phyloP scores from a whole-genome alignment of 2,888 invertebrate species.

The Coremacera marginata region DNA sequence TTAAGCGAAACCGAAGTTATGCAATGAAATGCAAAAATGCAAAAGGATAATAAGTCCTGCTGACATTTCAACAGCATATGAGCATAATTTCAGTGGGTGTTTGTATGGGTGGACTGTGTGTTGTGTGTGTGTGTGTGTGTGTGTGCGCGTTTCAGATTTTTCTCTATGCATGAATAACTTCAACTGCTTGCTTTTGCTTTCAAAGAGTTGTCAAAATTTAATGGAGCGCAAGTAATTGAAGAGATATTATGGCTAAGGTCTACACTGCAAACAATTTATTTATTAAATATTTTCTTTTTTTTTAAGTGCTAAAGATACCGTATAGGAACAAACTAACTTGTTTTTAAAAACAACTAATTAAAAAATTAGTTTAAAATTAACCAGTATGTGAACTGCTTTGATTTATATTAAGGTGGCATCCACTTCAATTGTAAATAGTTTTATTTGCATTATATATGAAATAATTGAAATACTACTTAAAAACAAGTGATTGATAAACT shows the following conservation, averaged over 20 bases:
- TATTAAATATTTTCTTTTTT: background rate
- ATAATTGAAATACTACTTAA: no score
- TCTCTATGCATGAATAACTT: no score
- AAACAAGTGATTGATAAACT: no score
- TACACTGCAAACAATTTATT: background rate
- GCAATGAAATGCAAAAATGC: constrained; percentile 13
- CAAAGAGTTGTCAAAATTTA: constrained; percentile 27
- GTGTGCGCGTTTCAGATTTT: no score
- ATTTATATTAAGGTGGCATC: no score
- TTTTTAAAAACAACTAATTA: no score
- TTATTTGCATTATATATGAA: no score
- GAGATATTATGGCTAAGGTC: constrained; percentile 1
- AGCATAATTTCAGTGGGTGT: constrained; percentile 1
- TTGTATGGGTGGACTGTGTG: constrained; percentile 2
- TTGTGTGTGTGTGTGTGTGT: background rate
- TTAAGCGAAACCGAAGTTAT: background rate
- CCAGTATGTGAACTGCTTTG: no score
- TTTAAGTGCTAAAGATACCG: background rate
- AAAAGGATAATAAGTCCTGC: constrained; percentile 15
- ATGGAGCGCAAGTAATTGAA: constrained; percentile 29
- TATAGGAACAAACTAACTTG: no score
- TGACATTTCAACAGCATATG: background rate
- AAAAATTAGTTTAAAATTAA: no score
- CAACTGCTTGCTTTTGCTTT: background rate
- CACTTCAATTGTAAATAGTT: no score